A percentile compares a stretch with the other conserved stretches of the same genome.
Evolutionary conservation across 2,888 invertebrate species (phyloP).

Genomic region (Epinotia nisella): DNA sequence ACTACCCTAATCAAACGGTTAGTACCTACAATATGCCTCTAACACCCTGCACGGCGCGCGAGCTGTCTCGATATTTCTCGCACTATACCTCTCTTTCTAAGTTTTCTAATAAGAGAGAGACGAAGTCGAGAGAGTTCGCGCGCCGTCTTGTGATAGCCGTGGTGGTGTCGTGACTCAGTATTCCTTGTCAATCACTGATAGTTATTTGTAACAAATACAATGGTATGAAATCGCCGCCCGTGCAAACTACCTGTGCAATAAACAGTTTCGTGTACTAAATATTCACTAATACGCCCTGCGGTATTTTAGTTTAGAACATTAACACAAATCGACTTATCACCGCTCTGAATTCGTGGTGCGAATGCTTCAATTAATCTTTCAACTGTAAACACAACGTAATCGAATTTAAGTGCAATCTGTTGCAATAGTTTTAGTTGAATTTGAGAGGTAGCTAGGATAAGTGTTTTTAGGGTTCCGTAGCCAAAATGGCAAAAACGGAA

Average conservation of each 20-base stretch:
- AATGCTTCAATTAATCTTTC: conserved; percentile 35
- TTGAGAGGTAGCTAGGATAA: neutral
- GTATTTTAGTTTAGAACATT: conserved; percentile 48
- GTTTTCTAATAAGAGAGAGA: too few species aligned
- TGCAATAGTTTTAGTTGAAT: conserved; percentile 28
- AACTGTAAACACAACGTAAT: conserved; percentile 29
- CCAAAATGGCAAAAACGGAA: too few species aligned
- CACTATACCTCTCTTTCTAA: too few species aligned
- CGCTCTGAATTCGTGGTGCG: conserved; percentile 29
- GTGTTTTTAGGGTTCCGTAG: too few species aligned
- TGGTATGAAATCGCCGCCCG: conserved; percentile 1
- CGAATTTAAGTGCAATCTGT: conserved; percentile 22
- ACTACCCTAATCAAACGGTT: too few species aligned
- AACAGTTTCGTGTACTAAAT: conserved; percentile 49
- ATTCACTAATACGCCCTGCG: conserved; percentile 46
- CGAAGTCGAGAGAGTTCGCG: too few species aligned
- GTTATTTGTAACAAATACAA: conserved; percentile 16
- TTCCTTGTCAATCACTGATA: neutral
- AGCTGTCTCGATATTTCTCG: too few species aligned
- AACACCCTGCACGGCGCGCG: too few species aligned
- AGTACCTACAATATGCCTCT: too few species aligned
- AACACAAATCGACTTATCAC: conserved; percentile 49
- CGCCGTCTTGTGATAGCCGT: too few species aligned
- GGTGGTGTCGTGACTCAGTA: neutral
- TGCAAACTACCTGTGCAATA: conserved; percentile 16